phyloP scores from a whole-genome alignment of 2,888 invertebrate species.

The Dasysyrphus tricinctus region DNA sequence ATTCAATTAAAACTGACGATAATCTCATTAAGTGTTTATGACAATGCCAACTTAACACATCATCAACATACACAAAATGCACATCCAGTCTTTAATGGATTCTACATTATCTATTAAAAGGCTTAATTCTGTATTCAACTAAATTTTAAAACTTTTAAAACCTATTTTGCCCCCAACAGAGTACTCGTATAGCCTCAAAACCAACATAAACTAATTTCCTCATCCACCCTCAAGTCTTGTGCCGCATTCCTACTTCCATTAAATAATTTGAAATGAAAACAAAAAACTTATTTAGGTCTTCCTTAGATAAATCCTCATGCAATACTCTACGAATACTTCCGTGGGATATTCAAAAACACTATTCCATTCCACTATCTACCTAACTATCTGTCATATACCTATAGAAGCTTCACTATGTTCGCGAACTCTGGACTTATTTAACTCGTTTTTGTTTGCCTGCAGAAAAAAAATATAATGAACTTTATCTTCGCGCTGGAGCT shows the following conservation, averaged over 20 bases:
- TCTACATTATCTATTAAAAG: background rate
- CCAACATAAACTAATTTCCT: conserved; percentile 30
- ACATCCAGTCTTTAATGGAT: conserved; percentile 12
- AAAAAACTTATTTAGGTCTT: conserved; percentile 41
- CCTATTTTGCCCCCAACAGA: conserved; percentile 3
- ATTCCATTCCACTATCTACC: background rate
- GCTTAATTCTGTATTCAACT: background rate
- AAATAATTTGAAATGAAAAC: conserved; percentile 36
- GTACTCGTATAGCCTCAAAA: conserved; percentile 35
- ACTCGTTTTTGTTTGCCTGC: conserved; percentile 14
- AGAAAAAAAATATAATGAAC: conserved; percentile 34
- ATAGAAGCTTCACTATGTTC: conserved; percentile 5
- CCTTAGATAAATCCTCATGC: conserved; percentile 48
- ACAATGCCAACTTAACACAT: background rate
- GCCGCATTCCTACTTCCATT: conserved; percentile 48
- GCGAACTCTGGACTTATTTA: conserved; percentile 44
- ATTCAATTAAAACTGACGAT: too few relatives aligned
- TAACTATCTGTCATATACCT: conserved; percentile 33
- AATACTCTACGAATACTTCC: conserved; percentile 36
- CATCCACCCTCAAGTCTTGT: background rate
- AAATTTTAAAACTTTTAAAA: conserved; percentile 5
- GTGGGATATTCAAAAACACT: conserved; percentile 28
- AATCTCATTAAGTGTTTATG: background rate
- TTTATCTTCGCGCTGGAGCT: conserved; percentile 16
- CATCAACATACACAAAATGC: background rate